phyloP scores from a whole-genome alignment of 2,797 vertebrate species.

The Gambusia yucatana region DNA sequence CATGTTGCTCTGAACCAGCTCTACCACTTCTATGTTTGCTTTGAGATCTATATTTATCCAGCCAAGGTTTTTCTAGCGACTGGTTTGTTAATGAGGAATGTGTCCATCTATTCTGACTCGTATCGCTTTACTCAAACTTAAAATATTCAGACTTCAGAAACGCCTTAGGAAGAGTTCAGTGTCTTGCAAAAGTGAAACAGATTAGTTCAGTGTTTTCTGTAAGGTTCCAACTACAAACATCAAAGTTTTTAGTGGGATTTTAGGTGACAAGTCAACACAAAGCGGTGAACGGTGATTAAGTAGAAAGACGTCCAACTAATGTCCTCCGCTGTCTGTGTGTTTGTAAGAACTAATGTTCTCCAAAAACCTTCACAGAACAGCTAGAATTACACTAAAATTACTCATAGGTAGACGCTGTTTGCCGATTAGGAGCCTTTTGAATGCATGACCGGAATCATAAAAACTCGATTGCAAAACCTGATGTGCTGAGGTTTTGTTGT shows the following conservation, averaged over 20 bases:
- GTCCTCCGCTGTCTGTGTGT: too few relatives aligned
- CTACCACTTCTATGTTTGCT: conserved; percentile 10
- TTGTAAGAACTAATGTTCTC: too few relatives aligned
- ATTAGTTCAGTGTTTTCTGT: background rate
- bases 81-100: background rate
- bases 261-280: background rate
- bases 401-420: background rate
- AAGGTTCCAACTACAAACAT: background rate
- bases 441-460: background rate
- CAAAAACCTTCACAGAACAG: background rate
- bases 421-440: background rate
- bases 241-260: background rate
- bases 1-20: conserved; percentile 25
- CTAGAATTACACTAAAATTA: background rate
- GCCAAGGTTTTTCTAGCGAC: background rate
- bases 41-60: background rate
- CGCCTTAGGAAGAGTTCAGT: background rate
- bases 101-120: background rate
- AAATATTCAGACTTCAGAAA: background rate
- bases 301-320: background rate
- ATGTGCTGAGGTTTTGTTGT: background rate
- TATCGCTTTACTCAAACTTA: background rate
- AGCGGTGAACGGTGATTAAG: background rate
- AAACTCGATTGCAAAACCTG: background rate
- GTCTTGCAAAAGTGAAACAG: background rate